These are phyloP conservation scores for Hydractinia symbiolongicarpus DNA, from an alignment of 30 jellyfish, hydroid and myxozoan species.

Conservation along the genomic window DNA sequence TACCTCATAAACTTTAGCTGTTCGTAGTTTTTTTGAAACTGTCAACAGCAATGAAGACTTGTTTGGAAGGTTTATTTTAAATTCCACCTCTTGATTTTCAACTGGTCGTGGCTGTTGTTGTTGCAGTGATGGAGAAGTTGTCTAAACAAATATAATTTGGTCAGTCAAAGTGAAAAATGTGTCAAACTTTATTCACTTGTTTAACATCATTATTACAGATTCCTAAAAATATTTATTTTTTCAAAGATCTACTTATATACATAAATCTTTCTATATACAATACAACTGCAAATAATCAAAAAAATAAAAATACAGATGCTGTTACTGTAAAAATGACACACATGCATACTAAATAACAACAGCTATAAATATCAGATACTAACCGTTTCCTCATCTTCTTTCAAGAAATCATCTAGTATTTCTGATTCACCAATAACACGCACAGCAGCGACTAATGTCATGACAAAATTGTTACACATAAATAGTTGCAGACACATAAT, in stretches of 20 bases:
- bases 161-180: too few species aligned
- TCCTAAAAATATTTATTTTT: too few species aligned
- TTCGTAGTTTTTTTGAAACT: slow-evolving; percentile 52
- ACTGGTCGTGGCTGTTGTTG: background rate
- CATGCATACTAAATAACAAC: too few species aligned
- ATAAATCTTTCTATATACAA: too few species aligned
- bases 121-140: background rate
- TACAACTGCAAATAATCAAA: too few species aligned
- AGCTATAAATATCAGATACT: background rate
- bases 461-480: too few species aligned
- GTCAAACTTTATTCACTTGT: too few species aligned
- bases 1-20: slow-evolving; percentile 85
- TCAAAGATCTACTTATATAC: too few species aligned
- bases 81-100: slow-evolving; percentile 43
- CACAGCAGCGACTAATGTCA: slow-evolving; percentile 50
- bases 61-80: slow-evolving; percentile 79
- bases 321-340: too few species aligned
- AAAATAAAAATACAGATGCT: too few species aligned
- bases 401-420: slow-evolving; percentile 49
- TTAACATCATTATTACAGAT: too few species aligned
- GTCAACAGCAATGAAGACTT: slow-evolving; percentile 44
- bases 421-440: slow-evolving; percentile 75
- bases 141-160: background rate
- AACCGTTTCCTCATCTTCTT: slow-evolving; percentile 50
- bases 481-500: too few species aligned